Conservation (phyloP, 2,113 vertebrate genomes). For the Okapia johnstoni region DNA sequence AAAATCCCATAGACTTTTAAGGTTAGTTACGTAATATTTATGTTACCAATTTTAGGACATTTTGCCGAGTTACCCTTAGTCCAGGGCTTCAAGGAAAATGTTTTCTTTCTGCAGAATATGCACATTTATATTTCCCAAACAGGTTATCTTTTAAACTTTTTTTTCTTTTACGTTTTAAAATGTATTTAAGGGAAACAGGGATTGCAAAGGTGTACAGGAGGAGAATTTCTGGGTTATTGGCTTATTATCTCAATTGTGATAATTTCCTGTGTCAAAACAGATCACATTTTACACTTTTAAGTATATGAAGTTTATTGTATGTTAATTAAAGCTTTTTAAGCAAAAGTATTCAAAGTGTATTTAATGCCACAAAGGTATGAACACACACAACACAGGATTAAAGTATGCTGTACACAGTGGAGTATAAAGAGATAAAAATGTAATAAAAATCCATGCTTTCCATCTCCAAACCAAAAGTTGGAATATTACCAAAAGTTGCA, state of each 20-base stretch:
- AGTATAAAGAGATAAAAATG: neutral
- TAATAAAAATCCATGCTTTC: neutral
- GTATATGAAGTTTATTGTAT: neutral
- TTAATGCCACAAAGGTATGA: neutral
- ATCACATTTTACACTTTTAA: neutral
- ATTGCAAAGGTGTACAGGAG: neutral
- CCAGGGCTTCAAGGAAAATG: neutral
- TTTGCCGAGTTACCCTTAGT: neutral
- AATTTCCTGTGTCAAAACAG: neutral
- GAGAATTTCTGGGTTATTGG: neutral
- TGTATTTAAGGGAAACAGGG: neutral
- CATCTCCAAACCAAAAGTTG: neutral
- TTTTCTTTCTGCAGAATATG: neutral
- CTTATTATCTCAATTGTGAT: neutral
- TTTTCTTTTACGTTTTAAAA: neutral
- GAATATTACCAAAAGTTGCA: neutral
- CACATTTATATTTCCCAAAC: neutral
- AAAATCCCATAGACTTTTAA: neutral
- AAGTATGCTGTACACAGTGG: neutral
- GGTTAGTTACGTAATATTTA: neutral
- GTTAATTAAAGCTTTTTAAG: neutral
- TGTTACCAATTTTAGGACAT: neutral
- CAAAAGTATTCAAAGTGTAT: neutral
- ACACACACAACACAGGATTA: neutral
- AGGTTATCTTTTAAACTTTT: neutral